A percentile compares a stretch with the other conserved stretches of the same genome.
Conservation (phyloP, 2,113 vertebrate genomes). For the Ammospiza nelsoni region DNA sequence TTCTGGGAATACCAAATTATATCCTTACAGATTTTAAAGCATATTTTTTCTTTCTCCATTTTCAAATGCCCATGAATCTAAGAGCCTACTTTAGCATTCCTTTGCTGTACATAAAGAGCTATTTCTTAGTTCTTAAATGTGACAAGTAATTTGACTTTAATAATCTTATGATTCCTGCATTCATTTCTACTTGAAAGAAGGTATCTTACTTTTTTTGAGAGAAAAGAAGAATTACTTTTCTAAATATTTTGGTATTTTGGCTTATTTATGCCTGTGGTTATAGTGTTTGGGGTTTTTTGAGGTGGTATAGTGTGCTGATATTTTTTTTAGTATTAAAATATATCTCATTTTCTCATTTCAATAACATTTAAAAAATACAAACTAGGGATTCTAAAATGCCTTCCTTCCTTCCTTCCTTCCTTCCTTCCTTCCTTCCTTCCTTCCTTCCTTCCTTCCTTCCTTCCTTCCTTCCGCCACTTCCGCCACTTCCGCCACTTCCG, state of each 20-base stretch:
- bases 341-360: background rate
- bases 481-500: too few species aligned
- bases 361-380: background rate
- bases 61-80: background rate
- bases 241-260: background rate
- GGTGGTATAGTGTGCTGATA: background rate
- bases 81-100: background rate
- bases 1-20: background rate
- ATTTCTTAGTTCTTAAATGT: background rate
- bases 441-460: too few species aligned
- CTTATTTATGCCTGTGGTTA: background rate
- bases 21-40: background rate
- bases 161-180: background rate
- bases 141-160: background rate
- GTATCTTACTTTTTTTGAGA: background rate
- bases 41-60: background rate
- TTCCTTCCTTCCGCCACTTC: too few species aligned
- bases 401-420: too few species aligned
- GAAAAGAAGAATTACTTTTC: background rate
- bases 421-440: too few species aligned
- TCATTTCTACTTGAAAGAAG: background rate
- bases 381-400: background rate
- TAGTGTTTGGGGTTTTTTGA: fast-evolving
- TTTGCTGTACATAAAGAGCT: background rate
- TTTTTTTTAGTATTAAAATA: background rate